These are phyloP conservation scores for Pipistrellus kuhlii DNA, from an alignment of 2,797 vertebrate genomes.

Conservation along the genomic window DNA sequence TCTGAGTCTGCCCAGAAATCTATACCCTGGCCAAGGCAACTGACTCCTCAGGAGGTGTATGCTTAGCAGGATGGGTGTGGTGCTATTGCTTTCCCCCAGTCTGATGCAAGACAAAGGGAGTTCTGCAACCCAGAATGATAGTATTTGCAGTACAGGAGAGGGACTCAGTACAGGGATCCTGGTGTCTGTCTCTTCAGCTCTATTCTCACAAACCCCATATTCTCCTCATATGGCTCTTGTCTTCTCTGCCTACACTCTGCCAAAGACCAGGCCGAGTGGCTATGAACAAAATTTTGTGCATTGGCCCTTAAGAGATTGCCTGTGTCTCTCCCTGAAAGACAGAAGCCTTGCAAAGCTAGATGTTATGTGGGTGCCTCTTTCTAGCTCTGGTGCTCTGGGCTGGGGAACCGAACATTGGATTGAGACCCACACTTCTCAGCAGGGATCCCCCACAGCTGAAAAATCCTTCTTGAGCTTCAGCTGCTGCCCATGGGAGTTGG, in stretches of 20 bases:
- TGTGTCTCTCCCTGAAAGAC: neutral
- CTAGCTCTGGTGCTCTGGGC: neutral
- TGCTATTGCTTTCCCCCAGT: neutral
- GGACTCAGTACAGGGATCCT: neutral
- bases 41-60: neutral
- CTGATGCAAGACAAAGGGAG: neutral
- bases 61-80: neutral
- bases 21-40: neutral
- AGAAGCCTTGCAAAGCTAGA: neutral
- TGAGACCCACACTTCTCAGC: neutral
- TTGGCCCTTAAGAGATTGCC: neutral
- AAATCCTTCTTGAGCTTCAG: neutral
- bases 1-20: neutral
- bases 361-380: neutral
- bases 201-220: neutral
- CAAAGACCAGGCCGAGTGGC: neutral
- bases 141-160: neutral
- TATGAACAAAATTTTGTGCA: neutral
- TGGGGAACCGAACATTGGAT: neutral
- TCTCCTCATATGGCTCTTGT: neutral
- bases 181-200: neutral
- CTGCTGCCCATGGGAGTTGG: neutral
- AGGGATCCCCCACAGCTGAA: neutral
- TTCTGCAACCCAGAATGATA: neutral
- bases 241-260: neutral